These are phyloP conservation scores for Apodemia duryi DNA, from an alignment of 2,888 invertebrate species.

Conservation along the genomic window DNA sequence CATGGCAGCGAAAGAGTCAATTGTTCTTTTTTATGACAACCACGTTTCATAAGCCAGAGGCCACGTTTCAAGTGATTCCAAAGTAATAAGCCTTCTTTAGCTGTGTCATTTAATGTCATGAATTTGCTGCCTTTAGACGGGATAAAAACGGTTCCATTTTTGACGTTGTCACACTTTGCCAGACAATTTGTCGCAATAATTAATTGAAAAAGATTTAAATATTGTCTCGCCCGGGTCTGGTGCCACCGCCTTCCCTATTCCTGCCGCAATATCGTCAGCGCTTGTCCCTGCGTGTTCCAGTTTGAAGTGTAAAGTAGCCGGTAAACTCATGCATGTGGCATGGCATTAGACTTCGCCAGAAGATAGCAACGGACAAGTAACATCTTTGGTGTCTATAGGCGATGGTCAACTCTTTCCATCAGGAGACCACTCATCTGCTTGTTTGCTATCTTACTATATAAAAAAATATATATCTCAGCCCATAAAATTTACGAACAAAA, in stretches of 20 bases:
- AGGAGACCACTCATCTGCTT: too few relatives aligned
- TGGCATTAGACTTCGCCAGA: too few relatives aligned
- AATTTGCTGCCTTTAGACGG: neutral
- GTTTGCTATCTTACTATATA: too few relatives aligned
- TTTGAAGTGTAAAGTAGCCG: too few relatives aligned
- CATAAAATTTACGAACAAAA: too few relatives aligned
- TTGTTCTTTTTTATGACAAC: slow-evolving; percentile 7
- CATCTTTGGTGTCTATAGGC: too few relatives aligned
- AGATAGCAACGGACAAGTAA: too few relatives aligned
- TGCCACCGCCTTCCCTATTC: too few relatives aligned
- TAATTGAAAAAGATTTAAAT: neutral
- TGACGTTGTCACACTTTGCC: neutral
- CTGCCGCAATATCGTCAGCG: too few relatives aligned
- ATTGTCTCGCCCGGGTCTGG: neutral
- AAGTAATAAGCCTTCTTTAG: slow-evolving; percentile 6
- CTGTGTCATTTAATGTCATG: neutral
- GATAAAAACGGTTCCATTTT: slow-evolving; percentile 1
- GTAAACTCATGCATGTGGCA: too few relatives aligned
- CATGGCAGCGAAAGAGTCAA: slow-evolving; percentile 3
- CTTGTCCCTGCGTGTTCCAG: too few relatives aligned
- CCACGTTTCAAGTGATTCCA: slow-evolving; percentile 1
- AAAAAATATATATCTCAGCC: neutral
- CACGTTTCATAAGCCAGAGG: slow-evolving; percentile 8
- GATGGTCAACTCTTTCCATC: too few relatives aligned
- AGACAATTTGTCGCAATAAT: neutral